phyloP scores from a whole-genome alignment of 2,797 vertebrate genomes.

The Rhinella marina region DNA sequence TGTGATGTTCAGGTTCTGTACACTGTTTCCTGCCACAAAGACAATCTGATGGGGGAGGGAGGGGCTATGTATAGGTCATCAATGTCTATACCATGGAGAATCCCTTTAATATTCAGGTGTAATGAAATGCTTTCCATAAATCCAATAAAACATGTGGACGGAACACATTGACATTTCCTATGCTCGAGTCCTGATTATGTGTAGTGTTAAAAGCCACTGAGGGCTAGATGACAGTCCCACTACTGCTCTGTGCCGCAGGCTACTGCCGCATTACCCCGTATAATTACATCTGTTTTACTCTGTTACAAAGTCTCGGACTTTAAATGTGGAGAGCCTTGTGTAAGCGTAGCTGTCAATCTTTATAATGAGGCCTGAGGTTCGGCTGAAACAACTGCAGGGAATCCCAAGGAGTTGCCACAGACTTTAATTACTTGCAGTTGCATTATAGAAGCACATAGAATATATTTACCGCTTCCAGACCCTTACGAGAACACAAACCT shows the following conservation, averaged over 20 bases:
- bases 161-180: neutral
- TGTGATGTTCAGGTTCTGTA: no score
- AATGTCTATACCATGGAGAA: no score
- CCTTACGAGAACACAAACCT: slow-evolving; percentile 71
- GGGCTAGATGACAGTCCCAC: neutral
- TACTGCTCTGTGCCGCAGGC: neutral
- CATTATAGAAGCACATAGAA: neutral
- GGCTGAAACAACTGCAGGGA: neutral
- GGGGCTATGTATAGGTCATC: no score
- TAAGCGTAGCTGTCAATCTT: neutral
- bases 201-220: neutral
- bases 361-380: slow-evolving; percentile 12
- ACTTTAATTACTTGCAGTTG: neutral
- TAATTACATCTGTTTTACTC: neutral
- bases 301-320: neutral
- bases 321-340: neutral
- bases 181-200: neutral
- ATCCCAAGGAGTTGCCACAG: neutral
- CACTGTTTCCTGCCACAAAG: no score
- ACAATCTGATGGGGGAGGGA: no score
- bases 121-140: neutral
- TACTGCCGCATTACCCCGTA: neutral
- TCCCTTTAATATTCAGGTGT: no score
- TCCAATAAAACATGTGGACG: neutral
- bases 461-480: neutral